Evolutionary conservation across 1,140 invertebrate species (phyloP), one percentile per base, ranked within the genome.

Genomic region (Dendroctonus valens): DNA sequence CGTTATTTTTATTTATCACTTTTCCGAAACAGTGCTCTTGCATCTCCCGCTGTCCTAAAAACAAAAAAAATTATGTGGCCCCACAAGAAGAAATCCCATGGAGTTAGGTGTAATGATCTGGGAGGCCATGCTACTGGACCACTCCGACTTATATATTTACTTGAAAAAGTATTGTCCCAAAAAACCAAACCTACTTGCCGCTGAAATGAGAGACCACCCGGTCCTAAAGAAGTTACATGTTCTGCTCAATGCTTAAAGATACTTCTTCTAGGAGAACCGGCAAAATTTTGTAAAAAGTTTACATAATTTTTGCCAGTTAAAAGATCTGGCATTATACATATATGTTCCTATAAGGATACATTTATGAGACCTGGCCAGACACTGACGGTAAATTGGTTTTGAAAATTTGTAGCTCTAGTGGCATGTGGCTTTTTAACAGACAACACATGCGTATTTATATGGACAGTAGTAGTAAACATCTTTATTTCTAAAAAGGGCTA

Each of bases 61-160:
- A 44, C 7, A 44, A 44, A 44, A 44, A 44, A n/a, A 15, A 8
- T 51, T 51, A 51, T 51, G 49, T 51, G 15, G 39, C 54, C 14
- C 41, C 54, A 57, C 7, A 39, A 14, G 39, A 40, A 57, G 6
- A 57, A 57, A 40, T 57, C 37, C 9, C 7, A 40, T 40, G 11
- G 37, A 42, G 54, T 57, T 41, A 57, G 9, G 7, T 57, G 9
- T 39, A 38, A 38, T 42, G 41, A 39, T 14, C 54, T 57, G 6
- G 41, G 54, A 12, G 50, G 12, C 50, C 50, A 52, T 52, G 12
- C 12, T 52, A 52, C 50, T 52, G 50, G 50, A 12, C 50, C 14
- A 37, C 14, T 52, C 12, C 50, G 26, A 12, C 26, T 12, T 7
- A 52, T 37, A 7, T 7, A 52, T 52, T 52, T 52, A 12, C 12